phyloP scores from a whole-genome alignment of 1,140 invertebrate species.

The Philopotamus ludificatus region DNA sequence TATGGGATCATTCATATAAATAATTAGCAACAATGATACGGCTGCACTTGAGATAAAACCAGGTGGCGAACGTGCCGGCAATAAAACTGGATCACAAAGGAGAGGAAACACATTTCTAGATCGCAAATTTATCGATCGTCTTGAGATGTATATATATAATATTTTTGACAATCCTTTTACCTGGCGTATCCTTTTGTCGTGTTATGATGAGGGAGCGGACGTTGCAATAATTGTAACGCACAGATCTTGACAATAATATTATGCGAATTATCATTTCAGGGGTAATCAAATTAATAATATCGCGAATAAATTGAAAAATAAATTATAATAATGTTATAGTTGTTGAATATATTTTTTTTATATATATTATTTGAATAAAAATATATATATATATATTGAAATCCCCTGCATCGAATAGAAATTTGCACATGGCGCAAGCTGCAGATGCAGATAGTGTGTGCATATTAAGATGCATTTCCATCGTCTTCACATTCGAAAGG shows the following conservation, averaged over 20 bases:
- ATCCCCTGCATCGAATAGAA: too few species aligned
- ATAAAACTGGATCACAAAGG: conserved; percentile 10
- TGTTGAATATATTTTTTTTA: too few species aligned
- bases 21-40: conserved; percentile 26
- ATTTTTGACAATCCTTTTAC: conserved; percentile 15
- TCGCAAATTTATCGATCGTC: background rate
- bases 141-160: background rate
- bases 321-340: too few species aligned
- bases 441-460: conserved; percentile 11
- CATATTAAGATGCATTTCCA: background rate
- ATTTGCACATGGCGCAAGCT: conserved; percentile 40
- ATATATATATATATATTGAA: too few species aligned
- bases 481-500: conserved; percentile 3
- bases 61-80: conserved; percentile 31
- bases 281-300: too few species aligned
- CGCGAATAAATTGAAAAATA: too few species aligned
- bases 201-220: background rate
- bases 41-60: conserved; percentile 21
- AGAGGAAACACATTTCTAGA: background rate
- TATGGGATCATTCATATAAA: conserved; percentile 39
- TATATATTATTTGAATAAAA: too few species aligned
- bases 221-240: background rate
- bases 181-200: background rate
- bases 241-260: too few species aligned
- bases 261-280: too few species aligned